These are phyloP conservation scores for Protodeltote pygarga DNA, from an alignment of 2,888 invertebrate genomes.

Conservation along the genomic window DNA sequence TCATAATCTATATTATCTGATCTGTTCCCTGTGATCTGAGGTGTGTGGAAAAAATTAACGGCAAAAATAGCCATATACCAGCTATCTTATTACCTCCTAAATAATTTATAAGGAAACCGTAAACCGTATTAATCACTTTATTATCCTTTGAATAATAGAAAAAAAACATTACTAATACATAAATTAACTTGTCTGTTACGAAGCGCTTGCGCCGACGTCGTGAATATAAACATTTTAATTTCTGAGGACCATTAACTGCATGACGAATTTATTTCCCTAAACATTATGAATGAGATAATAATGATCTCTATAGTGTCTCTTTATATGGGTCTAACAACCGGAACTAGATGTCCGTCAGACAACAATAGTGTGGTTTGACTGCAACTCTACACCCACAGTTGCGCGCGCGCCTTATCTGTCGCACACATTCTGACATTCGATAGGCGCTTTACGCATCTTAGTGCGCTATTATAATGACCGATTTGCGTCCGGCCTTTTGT, in stretches of 20 bases:
- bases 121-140: too few species aligned
- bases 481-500: slow-evolving; percentile 61
- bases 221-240: slow-evolving; percentile 21
- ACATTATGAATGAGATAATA: slow-evolving; percentile 31
- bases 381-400: slow-evolving; percentile 72
- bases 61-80: too few species aligned
- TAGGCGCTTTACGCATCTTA: slow-evolving; percentile 68
- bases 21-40: too few species aligned
- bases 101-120: too few species aligned
- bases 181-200: too few species aligned
- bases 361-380: slow-evolving; percentile 75
- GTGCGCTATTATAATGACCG: slow-evolving; percentile 53
- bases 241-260: background rate
- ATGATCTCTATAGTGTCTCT: slow-evolving; percentile 15
- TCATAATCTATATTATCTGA: too few species aligned
- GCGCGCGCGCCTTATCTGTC: slow-evolving; percentile 56
- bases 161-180: too few species aligned
- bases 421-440: slow-evolving; percentile 59
- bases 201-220: too few species aligned
- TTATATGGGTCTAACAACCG: slow-evolving; percentile 55
- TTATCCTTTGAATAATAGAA: too few species aligned
- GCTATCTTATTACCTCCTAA: too few species aligned
- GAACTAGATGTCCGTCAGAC: slow-evolving; percentile 72
- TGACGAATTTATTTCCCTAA: slow-evolving; percentile 13
- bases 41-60: too few species aligned